Conservation (phyloP, 2,797 vertebrate genomes). For the Ibycter americanus region DNA sequence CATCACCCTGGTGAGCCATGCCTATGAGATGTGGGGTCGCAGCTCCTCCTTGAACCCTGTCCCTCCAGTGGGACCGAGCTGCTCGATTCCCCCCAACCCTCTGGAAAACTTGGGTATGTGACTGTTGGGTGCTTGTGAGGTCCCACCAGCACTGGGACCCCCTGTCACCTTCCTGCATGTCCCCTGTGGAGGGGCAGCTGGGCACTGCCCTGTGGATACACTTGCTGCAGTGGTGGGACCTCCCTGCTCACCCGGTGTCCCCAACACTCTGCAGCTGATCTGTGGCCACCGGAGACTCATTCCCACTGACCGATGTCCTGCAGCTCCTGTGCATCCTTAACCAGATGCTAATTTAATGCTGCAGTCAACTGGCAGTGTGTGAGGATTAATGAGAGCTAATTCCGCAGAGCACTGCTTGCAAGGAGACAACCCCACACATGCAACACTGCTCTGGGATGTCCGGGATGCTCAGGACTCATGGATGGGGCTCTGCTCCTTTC, state of each 20-base stretch:
- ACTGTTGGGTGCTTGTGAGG: background rate
- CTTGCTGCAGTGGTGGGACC: background rate
- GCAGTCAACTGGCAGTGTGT: background rate
- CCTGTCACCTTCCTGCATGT: background rate
- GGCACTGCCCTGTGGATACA: rapidly evolving
- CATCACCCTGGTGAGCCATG: background rate
- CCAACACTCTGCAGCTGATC: background rate
- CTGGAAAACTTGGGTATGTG: background rate
- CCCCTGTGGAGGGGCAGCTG: background rate
- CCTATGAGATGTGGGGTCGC: background rate
- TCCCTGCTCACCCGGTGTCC: background rate
- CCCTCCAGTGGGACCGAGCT: background rate
- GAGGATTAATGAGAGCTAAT: background rate
- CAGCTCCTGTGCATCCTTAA: background rate
- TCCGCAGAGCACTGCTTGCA: background rate
- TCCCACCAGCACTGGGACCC: background rate
- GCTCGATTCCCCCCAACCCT: background rate
- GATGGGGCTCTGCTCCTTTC: background rate
- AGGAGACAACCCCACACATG: background rate
- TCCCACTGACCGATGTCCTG: background rate
- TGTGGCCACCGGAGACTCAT: background rate
- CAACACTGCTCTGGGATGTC: rapidly evolving
- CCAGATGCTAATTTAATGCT: conserved; percentile 36
- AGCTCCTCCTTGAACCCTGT: background rate
- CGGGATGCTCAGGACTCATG: background rate